phyloP scores from a whole-genome alignment of 1,140 invertebrate genomes.

The Octopus sinensis region DNA sequence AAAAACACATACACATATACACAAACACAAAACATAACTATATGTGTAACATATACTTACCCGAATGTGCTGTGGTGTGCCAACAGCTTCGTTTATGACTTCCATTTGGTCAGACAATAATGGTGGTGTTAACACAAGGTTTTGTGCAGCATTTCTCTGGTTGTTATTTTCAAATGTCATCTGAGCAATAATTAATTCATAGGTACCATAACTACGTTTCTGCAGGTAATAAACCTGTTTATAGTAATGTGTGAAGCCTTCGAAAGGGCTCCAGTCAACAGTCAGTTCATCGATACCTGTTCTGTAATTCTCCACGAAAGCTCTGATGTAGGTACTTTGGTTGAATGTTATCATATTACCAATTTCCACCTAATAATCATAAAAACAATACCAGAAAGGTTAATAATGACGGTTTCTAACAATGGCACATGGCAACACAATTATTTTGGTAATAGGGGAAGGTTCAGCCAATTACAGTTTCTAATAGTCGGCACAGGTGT shows the following conservation, averaged over 20 bases:
- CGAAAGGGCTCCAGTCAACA: background rate
- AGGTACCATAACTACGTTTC: background rate
- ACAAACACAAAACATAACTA: background rate
- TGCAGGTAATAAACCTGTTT: conserved; percentile 7
- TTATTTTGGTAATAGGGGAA: too few species aligned
- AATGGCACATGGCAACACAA: too few species aligned
- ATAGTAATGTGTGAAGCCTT: conserved; percentile 5
- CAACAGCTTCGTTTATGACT: background rate
- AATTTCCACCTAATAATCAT: background rate
- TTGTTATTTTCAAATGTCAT: background rate
- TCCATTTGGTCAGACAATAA: conserved; percentile 5
- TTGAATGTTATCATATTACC: background rate
- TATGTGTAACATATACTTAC: background rate
- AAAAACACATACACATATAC: background rate
- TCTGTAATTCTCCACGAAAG: conserved; percentile 11
- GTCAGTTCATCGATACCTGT: background rate
- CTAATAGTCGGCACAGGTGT: too few species aligned
- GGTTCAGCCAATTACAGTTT: too few species aligned
- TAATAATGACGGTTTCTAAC: too few species aligned
- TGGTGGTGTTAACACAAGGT: background rate
- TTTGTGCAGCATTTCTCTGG: background rate
- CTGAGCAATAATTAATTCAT: conserved; percentile 3
- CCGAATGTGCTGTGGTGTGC: background rate
- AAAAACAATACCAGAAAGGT: too few species aligned
- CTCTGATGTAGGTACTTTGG: conserved; percentile 1